Evolutionary conservation across 92 coral and sea anemone species (phyloP).

Genomic region (Bergia puertoricense): DNA sequence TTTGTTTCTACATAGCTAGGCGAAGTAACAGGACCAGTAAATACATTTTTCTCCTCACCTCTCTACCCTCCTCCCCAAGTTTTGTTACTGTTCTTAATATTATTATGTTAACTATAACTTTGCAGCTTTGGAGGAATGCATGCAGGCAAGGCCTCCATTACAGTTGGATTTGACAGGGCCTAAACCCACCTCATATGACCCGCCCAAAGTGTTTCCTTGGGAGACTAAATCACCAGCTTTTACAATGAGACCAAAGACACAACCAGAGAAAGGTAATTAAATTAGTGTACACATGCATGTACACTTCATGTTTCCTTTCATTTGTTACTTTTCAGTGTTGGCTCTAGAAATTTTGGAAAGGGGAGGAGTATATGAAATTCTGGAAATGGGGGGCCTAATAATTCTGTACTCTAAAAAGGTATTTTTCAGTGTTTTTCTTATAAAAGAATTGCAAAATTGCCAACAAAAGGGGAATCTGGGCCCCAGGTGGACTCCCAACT

Average conservation of each 20-base stretch:
- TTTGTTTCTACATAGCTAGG: too few species aligned
- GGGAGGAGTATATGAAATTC: too few species aligned
- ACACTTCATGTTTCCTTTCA: too few species aligned
- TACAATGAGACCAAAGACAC: conserved; percentile 98
- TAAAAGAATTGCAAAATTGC: too few species aligned
- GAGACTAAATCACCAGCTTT: conserved; percentile 81
- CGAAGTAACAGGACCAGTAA: too few species aligned
- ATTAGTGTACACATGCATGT: neutral
- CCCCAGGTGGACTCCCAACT: too few species aligned
- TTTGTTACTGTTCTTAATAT: neutral
- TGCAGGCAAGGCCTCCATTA: conserved; percentile 77
- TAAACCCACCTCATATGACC: conserved; percentile 90
- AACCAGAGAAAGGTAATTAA: conserved; percentile 87
- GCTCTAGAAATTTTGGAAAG: too few species aligned
- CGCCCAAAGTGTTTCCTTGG: conserved; percentile 80
- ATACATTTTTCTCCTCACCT: neutral
- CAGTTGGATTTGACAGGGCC: conserved; percentile 79
- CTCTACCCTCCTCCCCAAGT: neutral
- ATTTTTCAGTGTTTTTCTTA: too few species aligned
- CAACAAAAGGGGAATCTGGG: too few species aligned
- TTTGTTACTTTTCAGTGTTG: too few species aligned
- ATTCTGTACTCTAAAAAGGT: too few species aligned
- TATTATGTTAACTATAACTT: neutral
- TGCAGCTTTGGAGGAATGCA: conserved; percentile 63
- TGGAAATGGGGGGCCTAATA: too few species aligned